Percentiles rank a stretch among this genome's conserved stretches.
Evolutionary conservation across 1,140 invertebrate species (phyloP).

Genomic region (Contarinia nasturtii): DNA sequence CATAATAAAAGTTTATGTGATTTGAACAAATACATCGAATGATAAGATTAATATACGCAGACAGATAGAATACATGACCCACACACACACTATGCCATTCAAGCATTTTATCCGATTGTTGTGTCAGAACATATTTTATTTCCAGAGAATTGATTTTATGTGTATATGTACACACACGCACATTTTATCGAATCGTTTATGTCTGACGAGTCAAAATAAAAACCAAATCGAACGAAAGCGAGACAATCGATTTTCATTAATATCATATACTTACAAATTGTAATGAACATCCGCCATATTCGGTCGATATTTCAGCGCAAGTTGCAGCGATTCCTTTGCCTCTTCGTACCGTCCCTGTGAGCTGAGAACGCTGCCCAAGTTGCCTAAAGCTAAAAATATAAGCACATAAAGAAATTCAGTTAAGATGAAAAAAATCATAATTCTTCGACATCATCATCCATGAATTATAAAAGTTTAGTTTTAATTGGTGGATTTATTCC

Average conservation of each 20-base stretch:
- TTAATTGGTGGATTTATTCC: no score
- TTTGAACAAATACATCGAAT: no score
- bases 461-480: no score
- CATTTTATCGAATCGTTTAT: background rate
- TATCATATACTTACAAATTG: slow-evolving; percentile 70
- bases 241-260: slow-evolving; percentile 1
- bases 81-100: no score
- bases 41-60: no score
- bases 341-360: slow-evolving; percentile 63
- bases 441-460: no score
- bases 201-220: background rate
- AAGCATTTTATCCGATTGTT: no score
- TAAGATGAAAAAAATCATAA: background rate
- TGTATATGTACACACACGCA: no score
- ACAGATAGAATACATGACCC: no score
- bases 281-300: slow-evolving; percentile 96
- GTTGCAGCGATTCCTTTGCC: slow-evolving; percentile 71
- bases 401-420: slow-evolving; percentile 5
- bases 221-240: background rate
- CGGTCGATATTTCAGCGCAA: slow-evolving; percentile 66
- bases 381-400: slow-evolving; percentile 66
- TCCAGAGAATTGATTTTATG: no score
- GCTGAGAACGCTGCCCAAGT: slow-evolving; percentile 80
- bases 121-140: no score
- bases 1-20: no score